A percentile compares a stretch with the other conserved stretches of the same genome.
These are phyloP conservation scores for Crossaster papposus DNA, from an alignment of 53 echinoderm and acorn worm genomes.

Conservation along the genomic window DNA sequence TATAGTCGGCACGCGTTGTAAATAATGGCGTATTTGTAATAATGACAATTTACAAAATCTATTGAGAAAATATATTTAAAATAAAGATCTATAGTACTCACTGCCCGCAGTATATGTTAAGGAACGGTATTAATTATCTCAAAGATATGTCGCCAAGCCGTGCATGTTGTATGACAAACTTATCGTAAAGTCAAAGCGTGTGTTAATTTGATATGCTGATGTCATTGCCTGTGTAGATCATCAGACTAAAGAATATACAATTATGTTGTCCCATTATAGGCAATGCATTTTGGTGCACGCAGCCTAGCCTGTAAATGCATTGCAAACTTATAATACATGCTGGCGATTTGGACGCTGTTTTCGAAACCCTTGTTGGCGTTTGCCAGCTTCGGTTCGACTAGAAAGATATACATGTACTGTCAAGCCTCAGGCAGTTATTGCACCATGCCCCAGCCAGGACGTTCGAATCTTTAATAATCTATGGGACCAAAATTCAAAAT, in stretches of 20 bases:
- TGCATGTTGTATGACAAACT: neutral
- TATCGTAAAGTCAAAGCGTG: too few relatives aligned
- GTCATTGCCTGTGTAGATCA: neutral
- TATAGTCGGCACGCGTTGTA: slow-evolving; percentile 1
- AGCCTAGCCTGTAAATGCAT: neutral
- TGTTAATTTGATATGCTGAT: neutral
- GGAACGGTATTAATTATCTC: neutral
- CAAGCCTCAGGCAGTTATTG: too few relatives aligned
- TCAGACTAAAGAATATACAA: neutral
- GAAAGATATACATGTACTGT: neutral
- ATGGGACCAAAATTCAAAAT: too few relatives aligned
- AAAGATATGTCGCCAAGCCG: slow-evolving; percentile 18
- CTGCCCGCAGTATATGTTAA: slow-evolving; percentile 9
- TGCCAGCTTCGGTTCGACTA: neutral
- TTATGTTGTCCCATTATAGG: neutral
- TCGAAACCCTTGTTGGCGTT: neutral
- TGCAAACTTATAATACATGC: neutral
- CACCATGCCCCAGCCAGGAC: too few relatives aligned
- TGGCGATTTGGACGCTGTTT: neutral
- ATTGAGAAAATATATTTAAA: slow-evolving; percentile 14
- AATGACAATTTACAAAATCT: slow-evolving; percentile 3
- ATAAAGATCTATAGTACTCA: neutral
- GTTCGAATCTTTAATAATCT: too few relatives aligned
- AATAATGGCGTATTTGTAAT: slow-evolving; percentile 38
- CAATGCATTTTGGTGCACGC: neutral